Evolutionary conservation across 2,113 vertebrate species (phyloP).

Genomic region (Chlorodrepanis virens): DNA sequence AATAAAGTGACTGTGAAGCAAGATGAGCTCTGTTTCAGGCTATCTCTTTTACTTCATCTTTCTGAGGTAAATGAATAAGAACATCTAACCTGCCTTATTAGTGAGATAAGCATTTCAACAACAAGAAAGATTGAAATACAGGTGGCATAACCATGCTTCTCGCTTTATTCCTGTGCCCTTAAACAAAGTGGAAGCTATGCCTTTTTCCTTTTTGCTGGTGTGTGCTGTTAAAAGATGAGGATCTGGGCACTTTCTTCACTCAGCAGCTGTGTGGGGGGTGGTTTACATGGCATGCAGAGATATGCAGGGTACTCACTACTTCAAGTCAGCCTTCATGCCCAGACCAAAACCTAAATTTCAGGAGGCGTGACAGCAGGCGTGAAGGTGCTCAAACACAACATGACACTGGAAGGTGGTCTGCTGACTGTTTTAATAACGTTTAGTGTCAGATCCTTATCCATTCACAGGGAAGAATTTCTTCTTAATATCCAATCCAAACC

Average conservation of each 20-base stretch:
- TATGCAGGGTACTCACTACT: background rate
- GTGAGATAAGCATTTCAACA: background rate
- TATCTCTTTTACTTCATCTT: background rate
- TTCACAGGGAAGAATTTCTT: background rate
- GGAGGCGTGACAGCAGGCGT: background rate
- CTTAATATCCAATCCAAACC: background rate
- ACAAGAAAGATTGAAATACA: background rate
- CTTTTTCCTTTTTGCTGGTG: background rate
- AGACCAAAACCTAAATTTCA: background rate
- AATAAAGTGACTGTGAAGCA: background rate
- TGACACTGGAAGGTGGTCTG: background rate
- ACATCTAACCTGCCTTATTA: background rate
- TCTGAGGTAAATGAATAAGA: background rate
- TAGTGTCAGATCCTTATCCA: background rate
- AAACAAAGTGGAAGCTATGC: background rate
- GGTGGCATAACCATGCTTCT: background rate
- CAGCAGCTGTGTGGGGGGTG: accelerated
- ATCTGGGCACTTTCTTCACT: accelerated
- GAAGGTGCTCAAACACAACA: background rate
- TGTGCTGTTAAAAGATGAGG: background rate
- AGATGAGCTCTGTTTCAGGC: background rate
- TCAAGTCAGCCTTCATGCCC: background rate
- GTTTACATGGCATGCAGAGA: background rate
- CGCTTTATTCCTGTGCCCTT: background rate
- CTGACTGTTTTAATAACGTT: background rate